These are phyloP conservation scores for Blastobasis lacticolella DNA, from an alignment of 2,888 invertebrate species.

Conservation along the genomic window DNA sequence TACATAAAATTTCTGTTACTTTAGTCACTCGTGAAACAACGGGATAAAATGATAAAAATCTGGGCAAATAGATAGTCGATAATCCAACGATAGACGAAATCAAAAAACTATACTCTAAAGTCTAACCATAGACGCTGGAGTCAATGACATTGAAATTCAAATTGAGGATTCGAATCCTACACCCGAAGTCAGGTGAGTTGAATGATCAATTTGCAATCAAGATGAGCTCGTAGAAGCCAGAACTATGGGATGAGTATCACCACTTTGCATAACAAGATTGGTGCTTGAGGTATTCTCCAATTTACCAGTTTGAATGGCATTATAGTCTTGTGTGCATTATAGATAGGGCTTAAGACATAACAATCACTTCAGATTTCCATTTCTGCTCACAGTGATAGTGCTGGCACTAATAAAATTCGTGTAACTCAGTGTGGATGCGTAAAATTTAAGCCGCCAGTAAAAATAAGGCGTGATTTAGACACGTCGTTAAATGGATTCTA, in stretches of 20 bases:
- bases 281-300: constrained; percentile 6
- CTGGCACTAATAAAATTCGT: too few species aligned
- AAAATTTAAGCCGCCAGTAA: too few species aligned
- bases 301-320: background rate
- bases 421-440: too few species aligned
- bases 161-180: constrained; percentile 1
- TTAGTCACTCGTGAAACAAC: too few species aligned
- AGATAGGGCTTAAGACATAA: background rate
- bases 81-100: too few species aligned
- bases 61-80: too few species aligned
- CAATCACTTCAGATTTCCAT: background rate
- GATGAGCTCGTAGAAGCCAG: constrained; percentile 30
- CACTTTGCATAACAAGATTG: constrained; percentile 18
- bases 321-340: background rate
- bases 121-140: background rate
- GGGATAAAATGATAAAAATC: too few species aligned
- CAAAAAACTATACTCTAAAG: too few species aligned
- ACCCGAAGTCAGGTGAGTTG: constrained; percentile 1
- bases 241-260: constrained; percentile 10
- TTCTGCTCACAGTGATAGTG: too few species aligned
- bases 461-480: too few species aligned
- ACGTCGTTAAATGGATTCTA: too few species aligned
- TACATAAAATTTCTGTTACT: too few species aligned
- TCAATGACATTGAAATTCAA: constrained; percentile 7
- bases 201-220: constrained; percentile 53